Conservation (phyloP, 2,797 vertebrate species). For the Hemitrygon akajei region DNA sequence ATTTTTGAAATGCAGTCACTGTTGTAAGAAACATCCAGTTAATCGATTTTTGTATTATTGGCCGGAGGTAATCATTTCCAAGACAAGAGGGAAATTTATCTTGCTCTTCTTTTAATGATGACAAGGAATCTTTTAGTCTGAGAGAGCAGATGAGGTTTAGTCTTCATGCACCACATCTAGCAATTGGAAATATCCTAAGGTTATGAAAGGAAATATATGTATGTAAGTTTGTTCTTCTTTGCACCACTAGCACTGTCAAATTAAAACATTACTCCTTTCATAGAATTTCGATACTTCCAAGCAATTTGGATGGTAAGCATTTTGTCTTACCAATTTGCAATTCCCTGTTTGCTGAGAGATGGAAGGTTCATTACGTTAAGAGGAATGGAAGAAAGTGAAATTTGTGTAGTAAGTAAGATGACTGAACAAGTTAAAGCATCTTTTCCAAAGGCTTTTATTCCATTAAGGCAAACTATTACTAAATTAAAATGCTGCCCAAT, state of each 20-base stretch:
- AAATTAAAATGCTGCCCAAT: slow-evolving; percentile 24
- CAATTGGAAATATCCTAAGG: background rate
- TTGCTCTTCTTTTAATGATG: background rate
- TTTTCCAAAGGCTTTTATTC: slow-evolving; percentile 16
- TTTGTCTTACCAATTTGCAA: slow-evolving; percentile 19
- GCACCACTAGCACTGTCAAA: background rate
- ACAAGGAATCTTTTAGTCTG: background rate
- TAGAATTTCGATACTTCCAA: background rate
- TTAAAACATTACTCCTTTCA: background rate
- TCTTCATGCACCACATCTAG: background rate
- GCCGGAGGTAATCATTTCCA: background rate
- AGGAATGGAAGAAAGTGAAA: slow-evolving; percentile 10
- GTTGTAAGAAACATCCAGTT: background rate
- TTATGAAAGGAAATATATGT: background rate
- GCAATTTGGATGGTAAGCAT: background rate
- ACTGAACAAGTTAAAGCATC: slow-evolving; percentile 25
- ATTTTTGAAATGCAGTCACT: background rate
- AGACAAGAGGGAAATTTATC: background rate
- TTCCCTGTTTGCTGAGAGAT: background rate
- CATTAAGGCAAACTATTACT: slow-evolving; percentile 28
- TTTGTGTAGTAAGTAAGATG: slow-evolving; percentile 21
- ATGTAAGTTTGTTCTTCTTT: background rate
- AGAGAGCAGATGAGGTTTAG: background rate
- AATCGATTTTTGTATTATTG: background rate
- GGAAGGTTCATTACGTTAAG: slow-evolving; percentile 21